Base-by-base conservation (phyloP, 2,888 invertebrate genomes). In the Melolontha melolontha region DNA sequence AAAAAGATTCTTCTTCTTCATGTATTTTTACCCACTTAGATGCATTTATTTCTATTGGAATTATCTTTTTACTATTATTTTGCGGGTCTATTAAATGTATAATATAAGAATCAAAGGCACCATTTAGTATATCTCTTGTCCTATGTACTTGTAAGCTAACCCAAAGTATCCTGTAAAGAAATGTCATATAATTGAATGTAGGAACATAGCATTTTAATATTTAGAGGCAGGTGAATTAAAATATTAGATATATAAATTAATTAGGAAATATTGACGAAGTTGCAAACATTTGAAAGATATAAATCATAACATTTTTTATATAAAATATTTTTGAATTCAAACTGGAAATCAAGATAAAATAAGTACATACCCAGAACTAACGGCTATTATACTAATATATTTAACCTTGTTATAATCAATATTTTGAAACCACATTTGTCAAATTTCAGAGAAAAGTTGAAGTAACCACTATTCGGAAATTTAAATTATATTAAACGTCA, bases 41-140 rank as follows among this genome's bases (percentile, higher is more conserved):
- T 42, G 52, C 59, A 69, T 63, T 64, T 44, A 41, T 49, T 29
- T 59, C 50, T 16, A 68, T 51, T 2, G 63, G 54, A 17, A 69
- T 69, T n/a, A 66, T 59, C 27, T 67, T 34, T 22, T 52, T 50
- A 4, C 57, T 65, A 17, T 66, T 54, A 57, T 67, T 67, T 49
- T 67, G 71, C 4, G 77, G 74, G 40, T 80, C 81, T 67, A 79
- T 73, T 34, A 77, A 65, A 64, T 79, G 76, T 62, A 84, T 71
- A 52, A 82, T 78, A 14, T 80, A 78, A 22, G 80, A 76, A 72
- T 83, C 83, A 59, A 83, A 72, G 4, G 81, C 78, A 68, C 79
- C 78, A 70, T 79, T 77, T 39, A 82, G 73, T 62, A 78, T 76
- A 41, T 77, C 70, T 64, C 75, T 73, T 17, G 82, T 81, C 71